Conservation (phyloP, 2,797 vertebrate genomes). For the Cuniculus paca region DNA sequence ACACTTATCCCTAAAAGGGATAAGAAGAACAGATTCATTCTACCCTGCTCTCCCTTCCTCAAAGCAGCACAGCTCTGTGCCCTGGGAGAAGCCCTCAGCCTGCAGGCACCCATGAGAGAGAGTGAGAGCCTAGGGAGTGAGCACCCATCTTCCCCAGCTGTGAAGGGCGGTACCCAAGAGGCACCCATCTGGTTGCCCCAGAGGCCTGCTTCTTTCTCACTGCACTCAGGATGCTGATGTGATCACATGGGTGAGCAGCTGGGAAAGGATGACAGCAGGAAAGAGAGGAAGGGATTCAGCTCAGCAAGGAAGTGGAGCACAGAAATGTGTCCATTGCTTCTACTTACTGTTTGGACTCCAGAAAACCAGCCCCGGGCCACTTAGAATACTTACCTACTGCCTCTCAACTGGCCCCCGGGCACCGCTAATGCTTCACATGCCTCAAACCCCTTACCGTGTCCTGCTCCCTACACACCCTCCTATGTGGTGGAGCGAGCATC, state of each 20-base stretch:
- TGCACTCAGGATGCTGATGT: not conserved
- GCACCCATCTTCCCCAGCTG: too few species aligned
- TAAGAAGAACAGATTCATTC: not conserved
- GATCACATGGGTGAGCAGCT: not conserved
- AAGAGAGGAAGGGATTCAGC: not conserved
- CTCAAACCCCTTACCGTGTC: not conserved
- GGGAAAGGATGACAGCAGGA: not conserved
- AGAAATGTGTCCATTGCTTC: not conserved
- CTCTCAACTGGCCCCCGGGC: not conserved
- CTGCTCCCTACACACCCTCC: not conserved
- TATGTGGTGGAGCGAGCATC: too few species aligned
- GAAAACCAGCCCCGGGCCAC: not conserved
- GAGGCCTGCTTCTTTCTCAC: not conserved
- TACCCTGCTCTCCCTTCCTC: not conserved
- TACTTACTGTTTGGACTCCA: not conserved
- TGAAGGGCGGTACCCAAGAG: too few species aligned
- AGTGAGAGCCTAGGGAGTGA: not conserved
- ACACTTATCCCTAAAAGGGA: too few species aligned
- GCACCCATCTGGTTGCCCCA: too few species aligned
- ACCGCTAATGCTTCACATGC: not conserved
- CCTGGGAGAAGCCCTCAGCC: not conserved
- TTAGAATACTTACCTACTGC: not conserved
- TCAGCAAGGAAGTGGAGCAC: not conserved
- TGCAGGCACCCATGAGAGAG: not conserved
- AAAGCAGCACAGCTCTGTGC: not conserved